Evolutionary conservation across 2,113 vertebrate genomes (phyloP), one percentile per base, ranked within the genome.

Genomic region (human (Homo sapiens)): DNA sequence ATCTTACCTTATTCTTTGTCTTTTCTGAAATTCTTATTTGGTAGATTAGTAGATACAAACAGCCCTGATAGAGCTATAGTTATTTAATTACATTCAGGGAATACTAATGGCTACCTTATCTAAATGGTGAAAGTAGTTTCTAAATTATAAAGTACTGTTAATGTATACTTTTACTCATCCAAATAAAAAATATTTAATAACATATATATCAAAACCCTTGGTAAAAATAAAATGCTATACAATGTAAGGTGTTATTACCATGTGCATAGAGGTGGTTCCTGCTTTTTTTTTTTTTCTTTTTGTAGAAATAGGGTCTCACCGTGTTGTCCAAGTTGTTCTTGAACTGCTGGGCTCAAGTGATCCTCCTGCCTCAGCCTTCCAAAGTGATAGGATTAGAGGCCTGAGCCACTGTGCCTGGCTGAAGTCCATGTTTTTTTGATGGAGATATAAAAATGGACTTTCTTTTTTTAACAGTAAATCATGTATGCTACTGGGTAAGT

Each of bases 21-120:
- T 68, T 95, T 89, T 87, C 76, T 78, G 59, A 83, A 72, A 64
- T 92, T 59, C 45, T 75, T 86, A 38, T 59, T 94, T 89, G 80
- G 32, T 57, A 81, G 70, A 70, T 89, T 40, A 84, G 40, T 64
- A 61, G 48, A 79, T 75, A 81, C 2, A 43, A 92, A 73, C 17
- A 73, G 75, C 66, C 68, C 75, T 76, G 22, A 35, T 43, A 76
- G 50, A 32, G 32, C 32, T 90, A 30, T 25, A 73, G 40, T 66
- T 84, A 89, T 86, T 86, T 68, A 48, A 35, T 73, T 45, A 32
- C n/a, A 45, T 3, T 4, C 38, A 59, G 79, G 30, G 23, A 75
- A 88, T 76, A 78, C 35, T 18, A 83, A 4, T 66, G 70, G 25
- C 38, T 43, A 50, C 35, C 30, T 45, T 66, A n/a, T 61, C 25